Percentiles rank a stretch among this genome's conserved stretches.
Evolutionary conservation across 92 coral and sea anemone genomes (phyloP).

Genomic region (Porites lobata): DNA sequence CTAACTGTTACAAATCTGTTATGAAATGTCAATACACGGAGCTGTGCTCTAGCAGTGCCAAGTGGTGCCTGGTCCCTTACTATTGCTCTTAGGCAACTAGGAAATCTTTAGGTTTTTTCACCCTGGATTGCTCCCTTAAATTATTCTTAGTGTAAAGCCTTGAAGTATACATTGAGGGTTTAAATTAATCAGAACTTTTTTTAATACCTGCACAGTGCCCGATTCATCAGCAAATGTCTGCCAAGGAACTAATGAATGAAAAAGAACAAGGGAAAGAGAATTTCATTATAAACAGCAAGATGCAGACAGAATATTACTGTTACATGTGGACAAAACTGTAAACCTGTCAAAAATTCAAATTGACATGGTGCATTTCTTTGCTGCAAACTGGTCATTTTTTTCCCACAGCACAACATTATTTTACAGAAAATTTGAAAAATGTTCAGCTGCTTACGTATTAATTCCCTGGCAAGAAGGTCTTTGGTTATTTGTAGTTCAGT

Average conservation of each 20-base stretch:
- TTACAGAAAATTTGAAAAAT: not conserved
- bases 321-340: too few relatives aligned
- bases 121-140: too few relatives aligned
- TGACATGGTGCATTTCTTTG: not conserved
- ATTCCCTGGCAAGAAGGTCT: conserved; percentile 66
- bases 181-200: too few relatives aligned
- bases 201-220: not conserved
- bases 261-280: not conserved
- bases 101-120: too few relatives aligned
- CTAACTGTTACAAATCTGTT: too few relatives aligned
- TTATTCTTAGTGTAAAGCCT: not conserved
- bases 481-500: conserved; percentile 66
- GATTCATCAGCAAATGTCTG: conserved; percentile 13
- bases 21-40: too few relatives aligned
- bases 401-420: not conserved
- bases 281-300: too few relatives aligned
- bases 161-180: not conserved
- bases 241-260: conserved; percentile 49
- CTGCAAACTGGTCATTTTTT: not conserved
- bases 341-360: too few relatives aligned
- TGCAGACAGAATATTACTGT: too few relatives aligned
- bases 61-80: too few relatives aligned
- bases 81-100: too few relatives aligned
- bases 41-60: too few relatives aligned
- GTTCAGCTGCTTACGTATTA: conserved; percentile 69